A percentile compares a stretch with the other conserved stretches of the same genome.
These are phyloP conservation scores for Hyaena hyaena DNA, from an alignment of 2,113 vertebrate genomes.

Conservation along the genomic window DNA sequence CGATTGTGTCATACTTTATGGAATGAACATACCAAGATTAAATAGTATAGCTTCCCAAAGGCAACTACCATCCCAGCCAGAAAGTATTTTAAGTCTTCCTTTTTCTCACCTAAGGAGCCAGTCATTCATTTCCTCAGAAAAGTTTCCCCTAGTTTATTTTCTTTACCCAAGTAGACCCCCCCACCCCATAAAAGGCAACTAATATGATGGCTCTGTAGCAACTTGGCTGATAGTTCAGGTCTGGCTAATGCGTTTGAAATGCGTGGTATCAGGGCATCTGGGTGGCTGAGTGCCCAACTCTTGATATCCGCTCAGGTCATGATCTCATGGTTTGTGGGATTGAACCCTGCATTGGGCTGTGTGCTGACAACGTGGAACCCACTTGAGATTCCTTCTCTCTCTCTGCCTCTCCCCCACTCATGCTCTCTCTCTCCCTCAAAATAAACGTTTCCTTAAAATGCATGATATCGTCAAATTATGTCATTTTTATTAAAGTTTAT, in stretches of 20 bases:
- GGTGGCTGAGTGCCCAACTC: too few relatives aligned
- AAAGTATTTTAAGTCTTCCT: neutral
- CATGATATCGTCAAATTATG: neutral
- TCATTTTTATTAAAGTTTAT: too few relatives aligned
- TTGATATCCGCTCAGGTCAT: too few relatives aligned
- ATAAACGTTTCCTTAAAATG: too few relatives aligned
- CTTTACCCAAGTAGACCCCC: neutral
- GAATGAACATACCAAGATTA: neutral
- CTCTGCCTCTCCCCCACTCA: accelerated
- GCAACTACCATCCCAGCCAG: neutral
- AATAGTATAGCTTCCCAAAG: neutral
- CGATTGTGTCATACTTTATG: neutral
- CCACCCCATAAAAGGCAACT: neutral
- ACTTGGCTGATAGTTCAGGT: neutral
- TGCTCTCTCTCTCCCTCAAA: too few relatives aligned
- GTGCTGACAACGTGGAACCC: too few relatives aligned
- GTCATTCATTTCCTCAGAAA: constrained; percentile 27
- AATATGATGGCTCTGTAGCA: neutral
- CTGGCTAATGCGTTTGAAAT: neutral
- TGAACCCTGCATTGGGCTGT: too few relatives aligned
- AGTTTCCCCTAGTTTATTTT: neutral
- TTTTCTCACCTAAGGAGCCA: neutral
- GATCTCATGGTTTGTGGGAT: too few relatives aligned
- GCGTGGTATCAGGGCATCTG: neutral
- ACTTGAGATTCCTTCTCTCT: too few relatives aligned